A percentile compares a stretch with the other conserved stretches of the same genome.
Evolutionary conservation across 2,888 invertebrate genomes (phyloP).

Genomic region (Phrixothrix hirtus): DNA sequence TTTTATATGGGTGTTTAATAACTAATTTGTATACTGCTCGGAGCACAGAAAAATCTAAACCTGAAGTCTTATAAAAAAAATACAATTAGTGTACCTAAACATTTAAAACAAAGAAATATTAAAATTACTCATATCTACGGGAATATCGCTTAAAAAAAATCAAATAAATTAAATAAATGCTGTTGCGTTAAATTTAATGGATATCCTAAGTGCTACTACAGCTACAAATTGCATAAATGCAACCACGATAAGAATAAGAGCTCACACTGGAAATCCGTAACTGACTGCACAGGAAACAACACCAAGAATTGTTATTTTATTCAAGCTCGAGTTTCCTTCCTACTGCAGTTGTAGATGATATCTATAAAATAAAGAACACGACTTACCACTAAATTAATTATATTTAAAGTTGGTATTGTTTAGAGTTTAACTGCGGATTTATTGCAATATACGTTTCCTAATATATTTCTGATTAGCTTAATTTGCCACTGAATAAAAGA

Average conservation of each 20-base stretch:
- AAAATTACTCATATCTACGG: too few relatives aligned
- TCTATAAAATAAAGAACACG: constrained; percentile 19
- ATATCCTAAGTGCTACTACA: constrained; percentile 27
- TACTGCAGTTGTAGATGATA: constrained; percentile 34
- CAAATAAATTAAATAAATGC: constrained; percentile 30
- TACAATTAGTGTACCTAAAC: too few relatives aligned
- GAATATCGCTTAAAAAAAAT: too few relatives aligned
- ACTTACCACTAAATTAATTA: constrained; percentile 22
- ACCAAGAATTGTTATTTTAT: constrained; percentile 36
- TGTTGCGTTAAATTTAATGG: constrained; percentile 32
- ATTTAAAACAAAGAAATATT: too few relatives aligned
- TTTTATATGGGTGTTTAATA: too few relatives aligned
- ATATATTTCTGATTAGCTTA: constrained; percentile 4
- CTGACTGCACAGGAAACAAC: constrained; percentile 28
- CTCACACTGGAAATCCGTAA: constrained; percentile 29
- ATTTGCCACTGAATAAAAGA: background rate
- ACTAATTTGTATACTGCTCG: too few relatives aligned
- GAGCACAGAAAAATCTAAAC: too few relatives aligned
- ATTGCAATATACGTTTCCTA: background rate
- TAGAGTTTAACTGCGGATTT: background rate
- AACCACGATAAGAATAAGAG: constrained; percentile 11
- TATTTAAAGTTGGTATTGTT: constrained; percentile 8
- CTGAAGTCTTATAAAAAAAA: too few relatives aligned
- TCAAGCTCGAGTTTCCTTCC: constrained; percentile 30
- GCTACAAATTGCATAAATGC: constrained; percentile 33